Conservation (phyloP, 2,888 invertebrate genomes). For the Parasteatoda lunata region DNA sequence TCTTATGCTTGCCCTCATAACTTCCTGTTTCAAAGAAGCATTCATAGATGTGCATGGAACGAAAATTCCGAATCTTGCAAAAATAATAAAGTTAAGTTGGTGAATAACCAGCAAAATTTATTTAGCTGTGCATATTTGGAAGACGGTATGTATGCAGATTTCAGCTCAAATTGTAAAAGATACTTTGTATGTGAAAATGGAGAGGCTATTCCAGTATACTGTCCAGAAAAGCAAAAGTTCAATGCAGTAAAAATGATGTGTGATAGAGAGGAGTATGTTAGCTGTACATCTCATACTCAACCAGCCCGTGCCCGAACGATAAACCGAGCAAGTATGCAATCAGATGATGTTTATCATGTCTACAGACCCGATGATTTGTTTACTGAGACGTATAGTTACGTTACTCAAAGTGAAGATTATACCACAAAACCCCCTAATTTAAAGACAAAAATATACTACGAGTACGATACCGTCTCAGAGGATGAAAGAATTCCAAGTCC, state of each 20-base stretch:
- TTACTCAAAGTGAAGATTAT: neutral
- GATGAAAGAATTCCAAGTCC: slow-evolving; percentile 7
- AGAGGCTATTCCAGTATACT: slow-evolving; percentile 48
- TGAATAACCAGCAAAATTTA: neutral
- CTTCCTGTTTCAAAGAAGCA: slow-evolving; percentile 56
- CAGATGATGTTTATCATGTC: slow-evolving; percentile 48
- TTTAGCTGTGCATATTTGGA: slow-evolving; percentile 57
- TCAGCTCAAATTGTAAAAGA: slow-evolving; percentile 50
- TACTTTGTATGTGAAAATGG: slow-evolving; percentile 69
- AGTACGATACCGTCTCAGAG: slow-evolving; percentile 31
- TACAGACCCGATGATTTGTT: slow-evolving; percentile 50
- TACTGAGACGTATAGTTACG: slow-evolving; percentile 44
- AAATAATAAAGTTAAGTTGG: neutral
- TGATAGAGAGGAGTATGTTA: slow-evolving; percentile 41
- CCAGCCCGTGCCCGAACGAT: neutral
- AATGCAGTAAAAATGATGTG: slow-evolving; percentile 65
- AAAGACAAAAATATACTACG: slow-evolving; percentile 20
- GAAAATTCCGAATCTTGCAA: neutral
- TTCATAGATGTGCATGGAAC: slow-evolving; percentile 16
- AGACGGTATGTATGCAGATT: slow-evolving; percentile 68
- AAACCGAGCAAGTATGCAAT: slow-evolving; percentile 16
- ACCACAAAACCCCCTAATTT: slow-evolving; percentile 3
- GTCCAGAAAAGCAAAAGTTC: slow-evolving; percentile 66
- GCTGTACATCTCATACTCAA: slow-evolving; percentile 20
- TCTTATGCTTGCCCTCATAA: slow-evolving; percentile 64